Percentiles rank a stretch among this genome's conserved stretches.
Conservation (phyloP, 2,888 invertebrate species). For the Nasonovia ribisnigri region DNA sequence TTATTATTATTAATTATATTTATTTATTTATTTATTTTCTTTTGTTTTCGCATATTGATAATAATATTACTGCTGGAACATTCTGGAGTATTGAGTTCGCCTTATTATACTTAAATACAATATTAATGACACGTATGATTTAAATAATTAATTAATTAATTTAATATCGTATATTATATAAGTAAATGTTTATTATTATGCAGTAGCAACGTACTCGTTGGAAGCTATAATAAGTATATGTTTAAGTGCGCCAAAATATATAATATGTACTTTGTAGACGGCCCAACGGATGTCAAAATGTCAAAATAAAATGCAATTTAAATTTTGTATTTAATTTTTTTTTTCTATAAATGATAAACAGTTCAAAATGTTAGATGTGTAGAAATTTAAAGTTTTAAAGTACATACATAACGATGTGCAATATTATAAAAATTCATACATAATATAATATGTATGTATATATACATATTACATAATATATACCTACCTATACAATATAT, state of each 20-base stretch:
- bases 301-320: slow-evolving; percentile 59
- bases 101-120: slow-evolving; percentile 52
- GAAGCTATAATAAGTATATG: slow-evolving; percentile 30
- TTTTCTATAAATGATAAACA: background rate
- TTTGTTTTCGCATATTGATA: background rate
- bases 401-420: background rate
- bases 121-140: background rate
- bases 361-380: slow-evolving; percentile 9
- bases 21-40: slow-evolving; percentile 8
- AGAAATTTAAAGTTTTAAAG: background rate
- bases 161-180: slow-evolving; percentile 36
- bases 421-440: background rate
- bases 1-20: background rate
- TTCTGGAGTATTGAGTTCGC: slow-evolving; percentile 56
- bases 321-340: slow-evolving; percentile 49
- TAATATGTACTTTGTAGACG: slow-evolving; percentile 17
- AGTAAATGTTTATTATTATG: slow-evolving; percentile 40
- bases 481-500: slow-evolving; percentile 5
- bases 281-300: slow-evolving; percentile 25
- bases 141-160: slow-evolving; percentile 28
- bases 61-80: background rate
- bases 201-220: slow-evolving; percentile 41
- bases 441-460: background rate
- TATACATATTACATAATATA: background rate
- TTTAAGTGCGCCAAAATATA: slow-evolving; percentile 55